Percentiles rank a stretch among this genome's conserved stretches.
phyloP scores from a whole-genome alignment of 2,797 vertebrate genomes.

The Pelodytes ibericus region DNA sequence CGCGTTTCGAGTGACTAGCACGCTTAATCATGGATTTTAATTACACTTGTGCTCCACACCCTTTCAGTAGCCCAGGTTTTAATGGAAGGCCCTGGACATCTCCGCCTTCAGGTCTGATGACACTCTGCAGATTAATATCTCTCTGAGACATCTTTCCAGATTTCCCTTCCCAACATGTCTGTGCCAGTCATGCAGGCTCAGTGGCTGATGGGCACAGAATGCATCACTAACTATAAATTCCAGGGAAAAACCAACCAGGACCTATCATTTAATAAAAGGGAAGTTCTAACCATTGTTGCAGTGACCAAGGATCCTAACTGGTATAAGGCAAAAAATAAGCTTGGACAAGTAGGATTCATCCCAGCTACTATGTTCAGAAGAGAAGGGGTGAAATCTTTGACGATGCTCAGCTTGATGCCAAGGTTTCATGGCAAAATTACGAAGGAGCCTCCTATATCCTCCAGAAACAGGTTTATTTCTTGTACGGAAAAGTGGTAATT shows the following conservation, averaged over 20 bases:
- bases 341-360: slow-evolving; percentile 91
- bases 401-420: slow-evolving; percentile 97
- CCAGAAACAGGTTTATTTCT: slow-evolving; percentile 91
- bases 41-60: neutral
- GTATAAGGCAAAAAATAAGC: slow-evolving; percentile 95
- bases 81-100: slow-evolving; percentile 36
- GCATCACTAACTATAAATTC: slow-evolving; percentile 98
- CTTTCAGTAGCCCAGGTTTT: neutral
- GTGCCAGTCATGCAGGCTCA: slow-evolving; percentile 51
- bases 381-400: slow-evolving; percentile 89
- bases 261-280: slow-evolving; percentile 96
- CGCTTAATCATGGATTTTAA: too few relatives aligned
- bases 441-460: slow-evolving; percentile 85
- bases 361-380: slow-evolving; percentile 95
- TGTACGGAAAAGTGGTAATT: slow-evolving; percentile 97
- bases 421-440: slow-evolving; percentile 99
- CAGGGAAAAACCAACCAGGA: slow-evolving; percentile 92
- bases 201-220: slow-evolving; percentile 93
- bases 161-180: slow-evolving; percentile 32
- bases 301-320: slow-evolving; percentile 98
- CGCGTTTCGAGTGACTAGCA: too few relatives aligned
- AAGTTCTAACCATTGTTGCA: slow-evolving; percentile 91
- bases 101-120: slow-evolving; percentile 44
- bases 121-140: slow-evolving; percentile 21
- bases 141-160: slow-evolving; percentile 23